These are phyloP conservation scores for Andricus quercusramuli DNA, from an alignment of 2,888 invertebrate species.

Conservation along the genomic window DNA sequence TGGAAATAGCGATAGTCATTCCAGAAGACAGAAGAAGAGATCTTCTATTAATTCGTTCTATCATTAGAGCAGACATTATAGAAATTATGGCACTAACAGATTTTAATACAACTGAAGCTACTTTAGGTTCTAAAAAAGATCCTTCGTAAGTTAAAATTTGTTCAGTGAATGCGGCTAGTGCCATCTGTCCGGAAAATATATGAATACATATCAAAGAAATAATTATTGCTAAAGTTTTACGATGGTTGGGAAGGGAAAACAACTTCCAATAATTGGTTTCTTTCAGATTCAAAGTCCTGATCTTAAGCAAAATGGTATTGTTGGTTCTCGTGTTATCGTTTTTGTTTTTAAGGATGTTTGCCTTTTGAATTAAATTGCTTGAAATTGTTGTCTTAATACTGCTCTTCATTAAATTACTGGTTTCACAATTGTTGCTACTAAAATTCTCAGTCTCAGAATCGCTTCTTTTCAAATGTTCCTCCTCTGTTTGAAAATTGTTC, in stretches of 20 bases:
- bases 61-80: conserved; percentile 81
- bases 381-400: too few relatives aligned
- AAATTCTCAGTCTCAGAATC: too few relatives aligned
- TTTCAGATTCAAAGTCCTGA: not conserved
- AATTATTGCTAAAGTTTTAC: not conserved
- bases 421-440: too few relatives aligned
- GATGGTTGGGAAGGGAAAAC: not conserved
- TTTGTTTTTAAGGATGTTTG: too few relatives aligned
- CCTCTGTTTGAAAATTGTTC: too few relatives aligned
- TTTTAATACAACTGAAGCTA: conserved; percentile 81
- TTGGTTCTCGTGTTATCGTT: too few relatives aligned
- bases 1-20: conserved; percentile 55
- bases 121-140: conserved; percentile 79
- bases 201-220: not conserved
- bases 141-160: conserved; percentile 83
- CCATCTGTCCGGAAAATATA: conserved; percentile 81
- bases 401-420: too few relatives aligned
- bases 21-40: conserved; percentile 83
- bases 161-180: conserved; percentile 82
- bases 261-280: not conserved
- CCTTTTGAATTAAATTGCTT: too few relatives aligned
- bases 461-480: too few relatives aligned
- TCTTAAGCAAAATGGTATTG: too few relatives aligned
- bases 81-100: conserved; percentile 81
- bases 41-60: conserved; percentile 80